These are phyloP conservation scores for Coreoperca whiteheadi DNA, from an alignment of 2,113 vertebrate species.

Conservation along the genomic window DNA sequence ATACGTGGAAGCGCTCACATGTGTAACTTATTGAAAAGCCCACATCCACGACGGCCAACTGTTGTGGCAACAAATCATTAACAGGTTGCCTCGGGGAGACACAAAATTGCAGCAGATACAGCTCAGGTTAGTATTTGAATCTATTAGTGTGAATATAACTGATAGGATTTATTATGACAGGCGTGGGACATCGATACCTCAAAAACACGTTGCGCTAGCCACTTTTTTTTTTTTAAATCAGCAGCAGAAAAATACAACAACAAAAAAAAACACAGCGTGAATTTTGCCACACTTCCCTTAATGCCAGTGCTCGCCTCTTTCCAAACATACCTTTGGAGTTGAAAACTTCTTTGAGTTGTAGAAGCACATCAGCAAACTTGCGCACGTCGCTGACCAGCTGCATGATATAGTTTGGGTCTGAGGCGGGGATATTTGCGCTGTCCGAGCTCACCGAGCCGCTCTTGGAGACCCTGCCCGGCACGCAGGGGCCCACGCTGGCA, in stretches of 20 bases:
- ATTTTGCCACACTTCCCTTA: not conserved
- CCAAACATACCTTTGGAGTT: conserved; percentile 88
- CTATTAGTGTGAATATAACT: not conserved
- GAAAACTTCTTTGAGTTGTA: conserved; percentile 94
- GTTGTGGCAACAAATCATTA: conserved; percentile 49
- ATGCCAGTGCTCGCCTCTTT: not conserved
- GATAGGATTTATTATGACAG: not conserved
- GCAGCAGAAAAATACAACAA: not conserved
- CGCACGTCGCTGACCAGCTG: conserved; percentile 94
- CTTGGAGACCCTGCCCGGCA: conserved; percentile 85
- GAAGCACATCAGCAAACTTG: conserved; percentile 93
- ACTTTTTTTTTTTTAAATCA: not conserved
- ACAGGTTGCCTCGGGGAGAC: conserved; percentile 5
- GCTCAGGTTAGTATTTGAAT: not conserved
- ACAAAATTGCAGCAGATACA: conserved; percentile 14
- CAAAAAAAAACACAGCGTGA: not conserved
- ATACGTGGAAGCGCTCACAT: not conserved
- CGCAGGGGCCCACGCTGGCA: conserved; percentile 70
- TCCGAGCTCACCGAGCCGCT: conserved; percentile 85
- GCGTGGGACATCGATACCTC: not conserved
- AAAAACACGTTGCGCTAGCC: not conserved
- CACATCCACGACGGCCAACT: conserved; percentile 9
- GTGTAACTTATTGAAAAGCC: conserved; percentile 15
- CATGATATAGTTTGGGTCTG: conserved; percentile 95
- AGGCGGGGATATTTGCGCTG: conserved; percentile 82